phyloP scores from a whole-genome alignment of 2,888 invertebrate genomes.

The Pyrochroa serraticornis region DNA sequence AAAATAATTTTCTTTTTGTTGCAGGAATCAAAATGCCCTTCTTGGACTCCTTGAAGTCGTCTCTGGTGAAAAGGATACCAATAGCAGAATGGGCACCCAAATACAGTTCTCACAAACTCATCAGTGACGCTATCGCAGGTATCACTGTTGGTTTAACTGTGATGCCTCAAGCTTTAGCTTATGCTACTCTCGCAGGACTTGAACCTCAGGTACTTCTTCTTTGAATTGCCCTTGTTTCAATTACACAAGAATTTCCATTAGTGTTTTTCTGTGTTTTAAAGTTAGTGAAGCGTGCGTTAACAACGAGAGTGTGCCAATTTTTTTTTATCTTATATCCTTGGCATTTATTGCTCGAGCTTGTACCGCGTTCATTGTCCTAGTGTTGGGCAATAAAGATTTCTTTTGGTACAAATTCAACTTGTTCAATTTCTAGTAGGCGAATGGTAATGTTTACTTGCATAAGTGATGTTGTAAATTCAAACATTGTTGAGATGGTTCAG shows the following conservation, averaged over 20 bases:
- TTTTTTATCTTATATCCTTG: not conserved
- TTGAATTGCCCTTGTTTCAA: not conserved
- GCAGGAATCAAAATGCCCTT: conserved; percentile 7
- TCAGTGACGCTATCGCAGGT: conserved; percentile 89
- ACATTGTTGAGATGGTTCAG: too few species aligned
- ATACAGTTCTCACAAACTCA: conserved; percentile 76
- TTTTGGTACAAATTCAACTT: too few species aligned
- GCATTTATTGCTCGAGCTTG: not conserved
- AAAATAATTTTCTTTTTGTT: too few species aligned
- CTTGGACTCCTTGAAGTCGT: conserved; percentile 28
- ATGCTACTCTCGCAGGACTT: conserved; percentile 87
- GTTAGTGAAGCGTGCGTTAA: not conserved
- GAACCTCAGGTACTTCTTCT: conserved; percentile 73
- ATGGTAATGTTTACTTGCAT: too few species aligned
- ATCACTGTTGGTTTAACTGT: conserved; percentile 92
- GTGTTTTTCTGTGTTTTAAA: not conserved
- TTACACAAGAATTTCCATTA: not conserved
- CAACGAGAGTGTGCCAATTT: not conserved
- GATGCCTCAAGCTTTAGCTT: conserved; percentile 91
- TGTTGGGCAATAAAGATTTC: too few species aligned
- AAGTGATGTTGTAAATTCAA: too few species aligned
- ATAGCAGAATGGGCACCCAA: conserved; percentile 76
- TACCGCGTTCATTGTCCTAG: too few species aligned
- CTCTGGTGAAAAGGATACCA: conserved; percentile 62
- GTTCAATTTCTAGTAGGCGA: too few species aligned